Conservation (phyloP, 2,888 invertebrate species). For the Pterostichus niger region DNA sequence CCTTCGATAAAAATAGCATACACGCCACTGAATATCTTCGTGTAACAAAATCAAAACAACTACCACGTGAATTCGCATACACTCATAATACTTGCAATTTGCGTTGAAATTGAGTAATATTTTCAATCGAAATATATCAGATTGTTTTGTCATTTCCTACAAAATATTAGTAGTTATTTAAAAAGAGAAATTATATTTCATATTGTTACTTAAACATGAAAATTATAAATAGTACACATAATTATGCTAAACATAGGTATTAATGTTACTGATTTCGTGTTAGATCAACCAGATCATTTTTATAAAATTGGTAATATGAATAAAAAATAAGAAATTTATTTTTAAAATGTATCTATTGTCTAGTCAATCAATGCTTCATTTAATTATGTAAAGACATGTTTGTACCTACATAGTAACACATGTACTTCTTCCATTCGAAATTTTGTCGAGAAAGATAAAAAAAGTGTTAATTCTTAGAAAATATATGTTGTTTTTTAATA, state of each 20-base stretch:
- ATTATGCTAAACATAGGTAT: too few species aligned
- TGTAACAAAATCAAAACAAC: conserved; percentile 45
- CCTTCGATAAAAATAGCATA: conserved; percentile 45
- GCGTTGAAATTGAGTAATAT: conserved; percentile 15
- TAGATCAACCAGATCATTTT: neutral
- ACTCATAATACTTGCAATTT: conserved; percentile 9
- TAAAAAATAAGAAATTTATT: conserved; percentile 16
- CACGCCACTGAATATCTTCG: conserved; percentile 41
- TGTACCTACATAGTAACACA: neutral
- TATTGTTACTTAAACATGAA: too few species aligned
- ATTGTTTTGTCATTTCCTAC: neutral
- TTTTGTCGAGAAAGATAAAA: too few species aligned
- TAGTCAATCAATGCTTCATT: neutral
- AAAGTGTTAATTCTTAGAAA: too few species aligned
- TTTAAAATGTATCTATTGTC: neutral
- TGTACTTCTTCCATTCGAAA: too few species aligned
- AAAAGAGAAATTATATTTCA: too few species aligned
- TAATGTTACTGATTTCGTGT: neutral
- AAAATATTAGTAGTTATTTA: neutral
- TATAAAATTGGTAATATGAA: neutral
- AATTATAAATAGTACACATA: too few species aligned
- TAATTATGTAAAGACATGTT: conserved; percentile 7
- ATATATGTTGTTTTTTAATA: conserved; percentile 2
- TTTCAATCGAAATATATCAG: neutral
- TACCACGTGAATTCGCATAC: conserved; percentile 12